phyloP scores from a whole-genome alignment of 2,797 vertebrate species.

The Acanthurus lineatus region DNA sequence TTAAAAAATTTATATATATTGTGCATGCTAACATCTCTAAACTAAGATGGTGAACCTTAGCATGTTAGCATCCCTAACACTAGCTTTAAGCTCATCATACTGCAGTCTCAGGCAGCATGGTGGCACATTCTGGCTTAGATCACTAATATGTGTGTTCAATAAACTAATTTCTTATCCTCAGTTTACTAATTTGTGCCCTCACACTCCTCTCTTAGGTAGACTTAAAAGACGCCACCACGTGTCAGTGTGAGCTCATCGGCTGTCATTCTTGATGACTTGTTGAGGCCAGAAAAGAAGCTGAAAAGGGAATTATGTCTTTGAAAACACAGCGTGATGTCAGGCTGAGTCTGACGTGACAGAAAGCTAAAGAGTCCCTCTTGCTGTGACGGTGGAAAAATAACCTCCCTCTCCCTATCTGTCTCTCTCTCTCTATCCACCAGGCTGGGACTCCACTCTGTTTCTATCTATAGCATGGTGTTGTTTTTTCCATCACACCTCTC shows the following conservation, averaged over 20 bases:
- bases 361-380: slow-evolving; percentile 20
- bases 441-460: slow-evolving; percentile 40
- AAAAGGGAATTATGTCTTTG: slow-evolving; percentile 26
- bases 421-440: neutral
- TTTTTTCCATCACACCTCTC: slow-evolving; percentile 63
- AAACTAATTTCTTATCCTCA: too few relatives aligned
- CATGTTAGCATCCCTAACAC: too few relatives aligned
- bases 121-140: too few relatives aligned
- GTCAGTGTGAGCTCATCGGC: neutral
- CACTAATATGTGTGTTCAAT: too few relatives aligned
- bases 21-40: too few relatives aligned
- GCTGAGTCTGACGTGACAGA: slow-evolving; percentile 19
- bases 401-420: neutral
- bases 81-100: too few relatives aligned
- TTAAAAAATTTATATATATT: too few relatives aligned
- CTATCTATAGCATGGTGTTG: slow-evolving; percentile 64
- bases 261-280: slow-evolving; percentile 1
- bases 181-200: too few relatives aligned
- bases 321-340: slow-evolving; percentile 22
- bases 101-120: too few relatives aligned
- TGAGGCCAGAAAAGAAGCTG: neutral
- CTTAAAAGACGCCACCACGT: neutral
- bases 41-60: too few relatives aligned
- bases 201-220: too few relatives aligned
- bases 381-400: slow-evolving; percentile 37